Evolutionary conservation across 2,113 vertebrate species (phyloP).

Genomic region (Pachypanchax playfairii): DNA sequence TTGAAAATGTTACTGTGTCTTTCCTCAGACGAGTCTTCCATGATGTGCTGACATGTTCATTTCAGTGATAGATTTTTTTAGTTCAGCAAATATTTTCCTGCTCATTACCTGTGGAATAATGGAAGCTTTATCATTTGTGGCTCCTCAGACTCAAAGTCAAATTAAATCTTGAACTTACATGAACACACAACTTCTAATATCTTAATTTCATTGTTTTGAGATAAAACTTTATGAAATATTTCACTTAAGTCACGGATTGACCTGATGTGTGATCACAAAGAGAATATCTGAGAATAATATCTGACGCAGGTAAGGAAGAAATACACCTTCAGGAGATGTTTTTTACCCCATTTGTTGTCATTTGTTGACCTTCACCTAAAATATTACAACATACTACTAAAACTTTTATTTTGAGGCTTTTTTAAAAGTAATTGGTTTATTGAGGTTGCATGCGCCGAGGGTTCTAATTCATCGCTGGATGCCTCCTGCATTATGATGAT

Average conservation of each 20-base stretch:
- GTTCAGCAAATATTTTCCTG: constrained; percentile 59
- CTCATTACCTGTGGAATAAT: constrained; percentile 60
- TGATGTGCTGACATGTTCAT: constrained; percentile 55
- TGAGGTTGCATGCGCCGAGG: constrained; percentile 54
- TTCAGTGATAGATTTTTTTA: constrained; percentile 59
- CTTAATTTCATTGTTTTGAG: background rate
- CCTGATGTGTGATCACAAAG: constrained; percentile 16
- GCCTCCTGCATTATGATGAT: constrained; percentile 68
- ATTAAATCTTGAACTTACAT: constrained; percentile 10
- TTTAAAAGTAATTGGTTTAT: constrained; percentile 55
- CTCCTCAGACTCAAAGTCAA: background rate
- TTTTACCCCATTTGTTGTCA: constrained; percentile 28
- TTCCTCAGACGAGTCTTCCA: constrained; percentile 5
- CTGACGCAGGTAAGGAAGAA: constrained; percentile 14
- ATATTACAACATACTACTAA: constrained; percentile 33
- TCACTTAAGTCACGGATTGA: background rate
- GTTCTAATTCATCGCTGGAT: constrained; percentile 67
- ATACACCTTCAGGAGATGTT: constrained; percentile 5
- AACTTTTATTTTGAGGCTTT: constrained; percentile 56
- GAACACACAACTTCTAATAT: background rate
- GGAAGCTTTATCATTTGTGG: constrained; percentile 15
- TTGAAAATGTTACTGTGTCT: constrained; percentile 13
- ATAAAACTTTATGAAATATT: background rate
- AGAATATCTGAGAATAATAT: background rate
- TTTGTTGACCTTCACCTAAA: constrained; percentile 54